phyloP scores from a whole-genome alignment of 2,888 invertebrate genomes.

The Ophioninae sp. region DNA sequence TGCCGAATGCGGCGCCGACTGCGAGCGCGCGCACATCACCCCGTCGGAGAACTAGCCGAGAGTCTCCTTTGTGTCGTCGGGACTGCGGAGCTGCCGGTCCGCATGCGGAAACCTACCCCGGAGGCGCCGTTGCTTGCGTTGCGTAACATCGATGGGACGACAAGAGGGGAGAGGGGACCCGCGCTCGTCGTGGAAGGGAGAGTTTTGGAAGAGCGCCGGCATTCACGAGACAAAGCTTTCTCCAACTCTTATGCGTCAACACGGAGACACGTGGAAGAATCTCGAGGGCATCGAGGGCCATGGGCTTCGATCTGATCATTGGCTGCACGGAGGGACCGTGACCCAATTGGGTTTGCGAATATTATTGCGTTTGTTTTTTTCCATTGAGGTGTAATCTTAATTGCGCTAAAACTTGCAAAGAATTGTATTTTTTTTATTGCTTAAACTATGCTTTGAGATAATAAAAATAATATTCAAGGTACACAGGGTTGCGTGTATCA shows the following conservation, averaged over 20 bases:
- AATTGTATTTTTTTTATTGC: not conserved
- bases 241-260: constrained; percentile 57
- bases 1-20: constrained; percentile 60
- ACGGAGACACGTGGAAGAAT: not conserved
- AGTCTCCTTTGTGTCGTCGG: constrained; percentile 60
- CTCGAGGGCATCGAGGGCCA: constrained; percentile 25
- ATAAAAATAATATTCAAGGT: not conserved
- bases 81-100: constrained; percentile 40
- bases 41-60: constrained; percentile 45
- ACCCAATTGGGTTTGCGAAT: constrained; percentile 29
- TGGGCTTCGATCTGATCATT: constrained; percentile 35
- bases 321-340: constrained; percentile 18
- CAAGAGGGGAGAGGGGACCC: not conserved
- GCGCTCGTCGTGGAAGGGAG: not conserved
- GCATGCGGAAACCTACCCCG: constrained; percentile 51
- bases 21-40: constrained; percentile 31
- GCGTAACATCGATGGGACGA: constrained; percentile 42
- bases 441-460: not conserved
- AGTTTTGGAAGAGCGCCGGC: constrained; percentile 10
- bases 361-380: not conserved
- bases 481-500: no score
- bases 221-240: constrained; percentile 48
- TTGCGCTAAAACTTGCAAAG: not conserved
- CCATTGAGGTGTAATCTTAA: no score
- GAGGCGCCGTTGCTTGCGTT: constrained; percentile 53